These are phyloP conservation scores for Mormyrus hasselquistii DNA, from an alignment of 2,797 vertebrate species.

Conservation along the genomic window DNA sequence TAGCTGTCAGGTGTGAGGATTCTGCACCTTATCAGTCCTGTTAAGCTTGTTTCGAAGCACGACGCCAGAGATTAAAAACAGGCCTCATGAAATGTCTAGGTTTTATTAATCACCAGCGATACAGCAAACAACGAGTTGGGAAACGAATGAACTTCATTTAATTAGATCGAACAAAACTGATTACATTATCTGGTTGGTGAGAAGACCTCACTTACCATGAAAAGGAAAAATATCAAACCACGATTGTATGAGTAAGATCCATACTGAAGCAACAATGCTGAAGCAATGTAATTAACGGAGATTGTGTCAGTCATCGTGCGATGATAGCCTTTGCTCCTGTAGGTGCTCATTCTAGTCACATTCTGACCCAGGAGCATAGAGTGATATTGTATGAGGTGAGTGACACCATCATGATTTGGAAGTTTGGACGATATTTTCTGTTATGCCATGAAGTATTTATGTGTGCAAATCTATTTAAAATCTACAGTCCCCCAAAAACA, in stretches of 20 bases:
- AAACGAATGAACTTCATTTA: conserved; percentile 19
- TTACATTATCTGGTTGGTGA: neutral
- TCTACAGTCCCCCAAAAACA: neutral
- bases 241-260: neutral
- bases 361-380: neutral
- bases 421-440: neutral
- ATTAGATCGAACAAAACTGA: conserved; percentile 17
- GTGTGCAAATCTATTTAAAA: neutral
- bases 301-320: neutral
- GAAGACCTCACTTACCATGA: neutral
- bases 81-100: neutral
- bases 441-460: neutral
- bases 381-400: neutral
- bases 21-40: neutral
- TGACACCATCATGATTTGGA: neutral
- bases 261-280: neutral
- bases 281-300: neutral
- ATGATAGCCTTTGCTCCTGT: neutral
- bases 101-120: conserved; percentile 3
- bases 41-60: neutral
- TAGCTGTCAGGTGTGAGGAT: neutral
- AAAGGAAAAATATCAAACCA: conserved; percentile 4
- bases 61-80: neutral
- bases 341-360: neutral
- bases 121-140: neutral